Percentiles rank a stretch among this genome's conserved stretches.
Conservation (phyloP, 2,113 vertebrate species). For the Jaculus jaculus region DNA sequence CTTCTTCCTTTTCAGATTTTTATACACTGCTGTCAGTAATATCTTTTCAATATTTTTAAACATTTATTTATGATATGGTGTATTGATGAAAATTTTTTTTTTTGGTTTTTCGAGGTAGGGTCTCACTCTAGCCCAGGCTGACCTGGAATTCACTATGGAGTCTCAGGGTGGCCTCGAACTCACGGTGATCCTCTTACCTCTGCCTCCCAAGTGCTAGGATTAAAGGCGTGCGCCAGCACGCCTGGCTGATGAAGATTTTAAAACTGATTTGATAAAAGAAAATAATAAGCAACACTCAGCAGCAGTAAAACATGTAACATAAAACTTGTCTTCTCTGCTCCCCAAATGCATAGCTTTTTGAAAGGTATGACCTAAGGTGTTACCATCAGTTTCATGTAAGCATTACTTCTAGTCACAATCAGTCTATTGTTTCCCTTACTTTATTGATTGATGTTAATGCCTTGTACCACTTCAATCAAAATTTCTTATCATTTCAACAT, state of each 20-base stretch:
- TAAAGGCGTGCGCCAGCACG: no score
- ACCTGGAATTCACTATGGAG: no score
- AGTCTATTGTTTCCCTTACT: background rate
- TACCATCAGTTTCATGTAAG: background rate
- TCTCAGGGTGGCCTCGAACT: no score
- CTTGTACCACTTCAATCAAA: background rate
- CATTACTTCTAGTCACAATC: background rate
- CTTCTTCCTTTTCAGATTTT: background rate
- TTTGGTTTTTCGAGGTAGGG: no score
- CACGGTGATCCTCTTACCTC: no score
- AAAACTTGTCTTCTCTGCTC: background rate
- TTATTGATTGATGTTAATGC: background rate
- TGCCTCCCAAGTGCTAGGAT: no score
- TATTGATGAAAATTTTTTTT: background rate
- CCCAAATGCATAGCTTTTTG: background rate
- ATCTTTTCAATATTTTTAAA: background rate
- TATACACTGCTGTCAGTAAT: background rate
- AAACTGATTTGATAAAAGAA: background rate
- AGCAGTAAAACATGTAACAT: background rate
- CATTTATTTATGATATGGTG: background rate
- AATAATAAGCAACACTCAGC: background rate
- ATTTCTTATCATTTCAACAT: background rate
- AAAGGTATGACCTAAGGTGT: background rate
- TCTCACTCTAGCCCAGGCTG: no score
- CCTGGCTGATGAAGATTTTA: background rate